phyloP scores from a whole-genome alignment of 2,113 vertebrate genomes.

The Falcunculus frontatus region DNA sequence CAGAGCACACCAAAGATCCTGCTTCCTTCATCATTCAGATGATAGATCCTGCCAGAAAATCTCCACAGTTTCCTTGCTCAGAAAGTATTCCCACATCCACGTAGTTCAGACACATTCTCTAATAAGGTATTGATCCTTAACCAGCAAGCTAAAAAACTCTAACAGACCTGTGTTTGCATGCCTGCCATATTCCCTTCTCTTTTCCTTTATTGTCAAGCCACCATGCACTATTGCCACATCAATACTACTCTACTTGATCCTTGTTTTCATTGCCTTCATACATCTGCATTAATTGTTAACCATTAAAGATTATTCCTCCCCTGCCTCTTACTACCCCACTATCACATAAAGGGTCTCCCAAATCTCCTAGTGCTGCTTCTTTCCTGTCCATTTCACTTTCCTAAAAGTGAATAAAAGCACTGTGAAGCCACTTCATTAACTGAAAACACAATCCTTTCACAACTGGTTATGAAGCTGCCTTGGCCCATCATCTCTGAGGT shows the following conservation, averaged over 20 bases:
- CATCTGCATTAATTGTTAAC: background rate
- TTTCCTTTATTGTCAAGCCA: background rate
- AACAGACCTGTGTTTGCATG: background rate
- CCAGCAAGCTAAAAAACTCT: background rate
- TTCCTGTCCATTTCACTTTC: background rate
- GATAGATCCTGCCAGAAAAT: background rate
- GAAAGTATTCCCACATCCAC: background rate
- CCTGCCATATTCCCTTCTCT: background rate
- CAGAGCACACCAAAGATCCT: background rate
- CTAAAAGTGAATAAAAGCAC: background rate
- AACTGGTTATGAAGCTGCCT: background rate
- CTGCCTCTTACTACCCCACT: background rate
- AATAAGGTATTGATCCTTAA: background rate
- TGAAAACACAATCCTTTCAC: background rate
- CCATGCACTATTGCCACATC: background rate
- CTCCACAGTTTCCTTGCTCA: background rate
- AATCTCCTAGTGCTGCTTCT: background rate
- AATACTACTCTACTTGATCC: background rate
- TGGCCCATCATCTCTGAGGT: background rate
- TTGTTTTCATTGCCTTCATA: background rate
- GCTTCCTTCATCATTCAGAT: background rate
- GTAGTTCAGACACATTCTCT: background rate
- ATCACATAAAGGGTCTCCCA: background rate
- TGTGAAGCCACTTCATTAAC: background rate
- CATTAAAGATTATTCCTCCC: background rate